Conservation (phyloP, 2,113 vertebrate genomes). For the Pampusana beccarii region DNA sequence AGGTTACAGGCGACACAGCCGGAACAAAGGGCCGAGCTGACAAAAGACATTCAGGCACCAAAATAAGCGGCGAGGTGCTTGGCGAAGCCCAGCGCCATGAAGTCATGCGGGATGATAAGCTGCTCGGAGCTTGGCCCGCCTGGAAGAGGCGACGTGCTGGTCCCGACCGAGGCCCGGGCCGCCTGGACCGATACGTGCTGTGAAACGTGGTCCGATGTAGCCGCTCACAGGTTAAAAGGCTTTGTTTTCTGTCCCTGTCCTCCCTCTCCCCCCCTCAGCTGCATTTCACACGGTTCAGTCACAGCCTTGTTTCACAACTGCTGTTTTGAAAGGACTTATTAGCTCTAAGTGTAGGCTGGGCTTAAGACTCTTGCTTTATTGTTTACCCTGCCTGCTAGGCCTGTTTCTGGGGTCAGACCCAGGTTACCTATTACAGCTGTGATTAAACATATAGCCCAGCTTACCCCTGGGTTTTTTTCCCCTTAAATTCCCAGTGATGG, state of each 20-base stretch:
- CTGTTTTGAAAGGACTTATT: background rate
- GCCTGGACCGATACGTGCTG: rapidly evolving
- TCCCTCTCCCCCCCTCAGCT: background rate
- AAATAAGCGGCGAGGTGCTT: background rate
- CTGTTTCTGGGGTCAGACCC: slow-evolving; percentile 40
- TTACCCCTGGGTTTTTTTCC: background rate
- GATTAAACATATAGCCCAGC: slow-evolving; percentile 5
- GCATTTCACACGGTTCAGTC: background rate
- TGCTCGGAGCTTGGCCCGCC: background rate
- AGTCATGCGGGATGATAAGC: background rate
- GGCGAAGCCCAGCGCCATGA: background rate
- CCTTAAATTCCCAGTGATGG: background rate
- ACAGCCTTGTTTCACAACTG: slow-evolving; percentile 1
- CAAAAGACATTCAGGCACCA: background rate
- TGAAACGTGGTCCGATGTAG: background rate
- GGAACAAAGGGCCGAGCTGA: background rate
- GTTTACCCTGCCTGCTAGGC: slow-evolving; percentile 40
- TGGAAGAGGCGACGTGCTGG: background rate
- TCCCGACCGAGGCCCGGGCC: background rate
- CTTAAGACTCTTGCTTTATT: background rate
- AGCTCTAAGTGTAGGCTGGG: background rate
- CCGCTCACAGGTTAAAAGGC: background rate
- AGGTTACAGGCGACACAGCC: background rate
- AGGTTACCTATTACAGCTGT: slow-evolving; percentile 13
- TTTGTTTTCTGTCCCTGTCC: background rate